Conservation (phyloP, 35 echinoderm and acorn worm species). For the Holothuria glaberrima region DNA sequence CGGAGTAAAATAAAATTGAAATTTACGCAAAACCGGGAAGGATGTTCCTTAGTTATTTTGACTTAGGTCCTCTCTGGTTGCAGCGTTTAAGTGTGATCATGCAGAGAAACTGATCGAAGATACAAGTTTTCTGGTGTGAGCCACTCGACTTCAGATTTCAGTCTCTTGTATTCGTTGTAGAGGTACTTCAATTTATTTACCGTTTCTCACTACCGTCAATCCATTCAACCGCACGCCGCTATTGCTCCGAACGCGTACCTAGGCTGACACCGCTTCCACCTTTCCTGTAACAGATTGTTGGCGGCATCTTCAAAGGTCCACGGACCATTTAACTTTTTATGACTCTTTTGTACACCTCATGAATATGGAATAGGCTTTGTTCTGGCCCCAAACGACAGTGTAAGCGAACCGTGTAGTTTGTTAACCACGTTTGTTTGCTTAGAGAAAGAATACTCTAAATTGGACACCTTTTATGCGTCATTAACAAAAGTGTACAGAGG, state of each 20-base stretch:
- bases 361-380: constrained; percentile 55
- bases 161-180: neutral
- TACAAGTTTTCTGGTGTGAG: too few relatives aligned
- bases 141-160: constrained; percentile 11
- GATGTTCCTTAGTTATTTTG: too few relatives aligned
- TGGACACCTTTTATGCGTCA: constrained; percentile 46
- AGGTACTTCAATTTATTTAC: constrained; percentile 40
- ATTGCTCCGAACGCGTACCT: neutral
- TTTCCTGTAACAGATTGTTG: constrained; percentile 4
- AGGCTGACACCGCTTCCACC: too few relatives aligned
- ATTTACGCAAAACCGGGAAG: too few relatives aligned
- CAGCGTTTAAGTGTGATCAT: too few relatives aligned
- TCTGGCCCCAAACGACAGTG: neutral
- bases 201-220: constrained; percentile 35
- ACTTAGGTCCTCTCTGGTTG: too few relatives aligned
- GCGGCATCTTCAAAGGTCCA: constrained; percentile 41
- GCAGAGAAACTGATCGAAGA: too few relatives aligned
- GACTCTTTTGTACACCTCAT: constrained; percentile 59
- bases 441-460: constrained; percentile 21
- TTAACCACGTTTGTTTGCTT: constrained; percentile 10
- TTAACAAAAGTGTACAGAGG: neutral
- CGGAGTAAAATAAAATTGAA: too few relatives aligned
- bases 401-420: constrained; percentile 26
- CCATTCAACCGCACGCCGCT: constrained; percentile 18
- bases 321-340: constrained; percentile 41